A percentile compares a stretch with the other conserved stretches of the same genome.
These are phyloP conservation scores for Drosophila paranaensis DNA, from an alignment of 2,888 invertebrate species.

Conservation along the genomic window DNA sequence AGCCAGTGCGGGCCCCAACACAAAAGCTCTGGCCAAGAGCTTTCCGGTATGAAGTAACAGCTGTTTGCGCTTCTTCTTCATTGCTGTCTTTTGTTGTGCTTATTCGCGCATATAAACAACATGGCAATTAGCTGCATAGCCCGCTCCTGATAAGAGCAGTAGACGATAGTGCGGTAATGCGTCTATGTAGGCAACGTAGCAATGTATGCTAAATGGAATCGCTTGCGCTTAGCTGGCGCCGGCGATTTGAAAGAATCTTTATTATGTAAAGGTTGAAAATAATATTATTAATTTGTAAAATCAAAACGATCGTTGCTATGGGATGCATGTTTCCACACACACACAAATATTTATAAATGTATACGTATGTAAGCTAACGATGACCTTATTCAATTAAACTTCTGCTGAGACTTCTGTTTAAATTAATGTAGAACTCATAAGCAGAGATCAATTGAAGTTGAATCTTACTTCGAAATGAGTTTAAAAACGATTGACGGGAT, in stretches of 20 bases:
- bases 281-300: conserved; percentile 16
- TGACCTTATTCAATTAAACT: conserved; percentile 16
- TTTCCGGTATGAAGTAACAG: conserved; percentile 53
- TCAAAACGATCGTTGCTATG: conserved; percentile 6
- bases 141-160: conserved; percentile 38
- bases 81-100: conserved; percentile 45
- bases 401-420: background rate
- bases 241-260: conserved; percentile 5
- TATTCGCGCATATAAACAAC: conserved; percentile 71
- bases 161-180: conserved; percentile 22
- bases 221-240: conserved; percentile 36
- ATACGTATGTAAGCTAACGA: background rate
- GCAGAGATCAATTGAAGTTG: background rate
- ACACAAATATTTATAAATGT: background rate
- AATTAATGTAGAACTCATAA: background rate
- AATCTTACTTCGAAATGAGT: background rate
- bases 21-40: conserved; percentile 58
- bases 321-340: background rate
- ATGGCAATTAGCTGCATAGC: conserved; percentile 48
- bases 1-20: conserved; percentile 40
- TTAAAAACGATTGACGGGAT: background rate
- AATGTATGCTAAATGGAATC: conserved; percentile 22
- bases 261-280: conserved; percentile 53
- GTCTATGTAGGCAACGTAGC: background rate
- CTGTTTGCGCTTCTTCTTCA: conserved; percentile 47